Conservation (phyloP, 2,113 vertebrate genomes). For the Craseonycteris thonglongyai region DNA sequence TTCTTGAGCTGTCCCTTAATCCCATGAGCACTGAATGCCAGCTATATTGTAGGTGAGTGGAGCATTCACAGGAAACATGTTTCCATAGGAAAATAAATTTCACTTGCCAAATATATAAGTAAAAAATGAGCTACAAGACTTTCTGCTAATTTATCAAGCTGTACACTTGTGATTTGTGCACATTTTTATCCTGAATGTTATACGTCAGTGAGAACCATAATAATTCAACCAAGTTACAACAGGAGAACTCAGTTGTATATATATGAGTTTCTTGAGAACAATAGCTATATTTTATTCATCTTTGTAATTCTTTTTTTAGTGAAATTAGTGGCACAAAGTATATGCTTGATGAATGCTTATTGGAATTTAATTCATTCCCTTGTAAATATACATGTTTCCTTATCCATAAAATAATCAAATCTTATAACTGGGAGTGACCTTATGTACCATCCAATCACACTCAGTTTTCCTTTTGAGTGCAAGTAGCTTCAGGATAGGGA, state of each 20-base stretch:
- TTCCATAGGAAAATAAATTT: background rate
- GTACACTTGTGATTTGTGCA: background rate
- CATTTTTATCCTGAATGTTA: background rate
- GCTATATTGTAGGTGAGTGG: background rate
- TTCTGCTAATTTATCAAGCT: background rate
- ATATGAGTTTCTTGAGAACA: background rate
- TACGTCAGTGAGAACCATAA: background rate
- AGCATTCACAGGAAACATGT: background rate
- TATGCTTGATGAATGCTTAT: background rate
- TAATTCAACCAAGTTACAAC: background rate
- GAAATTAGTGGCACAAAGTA: background rate
- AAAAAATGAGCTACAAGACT: background rate
- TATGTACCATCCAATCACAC: background rate
- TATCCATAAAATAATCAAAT: background rate
- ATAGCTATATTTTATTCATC: background rate
- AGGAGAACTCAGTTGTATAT: background rate
- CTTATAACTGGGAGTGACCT: background rate
- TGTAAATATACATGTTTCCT: background rate
- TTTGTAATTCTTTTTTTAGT: background rate
- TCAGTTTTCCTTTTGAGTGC: background rate
- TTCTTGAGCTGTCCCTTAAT: background rate
- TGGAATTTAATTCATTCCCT: background rate
- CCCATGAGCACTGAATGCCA: background rate
- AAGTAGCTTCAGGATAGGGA: background rate
- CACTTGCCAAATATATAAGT: background rate